Base-by-base conservation (phyloP, 2,888 invertebrate species). In the Miltochrista miniata region DNA sequence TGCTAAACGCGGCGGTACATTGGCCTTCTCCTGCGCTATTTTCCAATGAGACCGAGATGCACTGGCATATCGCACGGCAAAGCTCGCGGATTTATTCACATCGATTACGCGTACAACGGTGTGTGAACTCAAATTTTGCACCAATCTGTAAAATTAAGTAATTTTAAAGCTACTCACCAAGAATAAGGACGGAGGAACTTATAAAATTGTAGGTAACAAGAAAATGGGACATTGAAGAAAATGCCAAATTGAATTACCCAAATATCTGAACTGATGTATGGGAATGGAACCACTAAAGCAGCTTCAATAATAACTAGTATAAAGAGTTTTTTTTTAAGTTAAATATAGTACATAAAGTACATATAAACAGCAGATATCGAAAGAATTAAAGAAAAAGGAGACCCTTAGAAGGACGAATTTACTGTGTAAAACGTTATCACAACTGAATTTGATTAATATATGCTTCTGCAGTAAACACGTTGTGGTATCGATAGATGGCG, bases 1-100 rank as follows among this genome's bases (percentile, higher is more conserved):
- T 74, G 68, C 74, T 75, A 73, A 72, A 74, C 18, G n/a, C 72
- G 76, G 65, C 78, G 75, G 87, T 88, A 82, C 88, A 74, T 89
- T 87, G 87, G 88, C 90, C 88, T 87, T 85, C 83, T 81, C 78
- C 63, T 69, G 77, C 76, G 81, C 83, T 81, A 79, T 85, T 84
- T 85, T 84, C 80, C 81, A 84, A 82, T 81, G 76, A 79, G 72
- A 72, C 70, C 63, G 68, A 70, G 74, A 70, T 80, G 78, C 76
- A 78, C 72, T 76, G 72, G 73, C 77, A 79, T 78, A 79, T 79
- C 70, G 72, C 71, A 77, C 70, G 65, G 65, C 63, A 70, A 59
- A 69, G 66, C 62, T 61, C 24, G 61, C 63, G 59, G 59, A 71
- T 69, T 70, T 69, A 70, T 70, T 70, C 61, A 59, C 61, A 64